These are phyloP conservation scores for Syrmaticus mikado DNA, from an alignment of 2,113 vertebrate genomes.

Conservation along the genomic window DNA sequence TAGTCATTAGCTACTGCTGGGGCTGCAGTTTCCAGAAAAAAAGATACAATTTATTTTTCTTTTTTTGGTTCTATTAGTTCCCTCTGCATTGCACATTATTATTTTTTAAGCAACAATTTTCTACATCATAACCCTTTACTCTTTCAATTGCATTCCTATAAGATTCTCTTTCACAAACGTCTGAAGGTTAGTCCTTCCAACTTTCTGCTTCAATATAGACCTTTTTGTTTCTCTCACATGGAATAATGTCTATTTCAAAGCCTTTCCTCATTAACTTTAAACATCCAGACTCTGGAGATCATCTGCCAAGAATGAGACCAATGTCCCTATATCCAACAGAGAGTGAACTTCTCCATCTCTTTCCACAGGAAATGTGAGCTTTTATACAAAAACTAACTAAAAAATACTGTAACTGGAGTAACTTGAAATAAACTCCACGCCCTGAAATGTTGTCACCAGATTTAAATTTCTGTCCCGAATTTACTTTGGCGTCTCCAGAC, in stretches of 20 bases:
- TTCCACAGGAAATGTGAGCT: background rate
- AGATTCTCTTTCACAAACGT: background rate
- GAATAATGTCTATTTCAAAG: background rate
- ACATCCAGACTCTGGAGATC: background rate
- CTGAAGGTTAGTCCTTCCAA: background rate
- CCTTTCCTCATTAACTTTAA: background rate
- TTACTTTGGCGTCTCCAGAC: background rate
- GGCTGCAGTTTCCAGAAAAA: background rate
- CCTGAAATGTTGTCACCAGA: background rate
- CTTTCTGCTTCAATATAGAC: background rate
- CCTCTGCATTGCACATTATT: background rate
- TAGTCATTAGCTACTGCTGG: background rate
- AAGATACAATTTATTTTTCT: background rate
- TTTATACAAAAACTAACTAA: background rate
- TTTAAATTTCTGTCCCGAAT: background rate
- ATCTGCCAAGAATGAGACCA: background rate
- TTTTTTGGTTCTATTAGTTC: background rate
- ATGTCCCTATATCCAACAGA: background rate
- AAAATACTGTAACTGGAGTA: background rate
- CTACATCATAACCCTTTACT: background rate
- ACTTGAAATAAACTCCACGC: background rate
- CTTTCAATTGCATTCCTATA: background rate
- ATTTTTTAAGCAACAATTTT: constrained; percentile 20
- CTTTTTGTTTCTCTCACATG: background rate
- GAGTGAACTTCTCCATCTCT: background rate